Evolutionary conservation across 2,113 vertebrate genomes (phyloP), one percentile per base, ranked within the genome.

Genomic region (Gambusia affinis): DNA sequence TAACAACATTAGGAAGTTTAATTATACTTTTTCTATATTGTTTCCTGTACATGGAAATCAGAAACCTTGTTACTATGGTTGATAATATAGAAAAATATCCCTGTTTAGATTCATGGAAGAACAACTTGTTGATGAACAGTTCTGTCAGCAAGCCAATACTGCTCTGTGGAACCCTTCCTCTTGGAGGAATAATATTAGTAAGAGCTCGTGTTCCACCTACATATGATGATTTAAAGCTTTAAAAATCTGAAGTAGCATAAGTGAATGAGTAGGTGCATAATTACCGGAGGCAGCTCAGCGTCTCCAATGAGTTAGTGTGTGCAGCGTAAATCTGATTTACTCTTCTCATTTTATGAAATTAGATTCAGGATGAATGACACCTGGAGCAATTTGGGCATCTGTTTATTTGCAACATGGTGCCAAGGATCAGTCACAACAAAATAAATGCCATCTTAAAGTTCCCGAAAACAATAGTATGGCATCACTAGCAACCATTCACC

Each of bases 391-490:
- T n/a, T 57, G 17, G 17, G 24, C 10, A 57, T 57, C 24, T n/a
- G 22, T 57, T 57, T 39, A 28, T 66, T 42, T 42, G 12, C 12
- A 66, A 28, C 35, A 63, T 30, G n/a, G 60, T 71, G 51, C 35
- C 15, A 39, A 69, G n/a, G 60, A 67, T 74, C 17, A n/a, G 51
- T 70, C 29, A 47, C 39, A 63, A 65, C 2, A 67, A 27, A 37
- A 67, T 67, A 82, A 82, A 85, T 75, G 79, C 76, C 63, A 33
- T 60, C 51, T 10, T 4, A 15, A 61, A 66, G 64, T 60, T 67
- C 39, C 35, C 19, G 66, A 60, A 60, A 73, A 62, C 39, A 35
- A 24, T 4, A 31, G 17, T 1, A 39, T n/a, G 44, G 33, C 0
- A 2, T 1, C 3, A 27, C 42, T 72, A 73, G 22, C n/a, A 19